phyloP scores from a whole-genome alignment of 2,113 vertebrate genomes.

The Siphamia tubifer region DNA sequence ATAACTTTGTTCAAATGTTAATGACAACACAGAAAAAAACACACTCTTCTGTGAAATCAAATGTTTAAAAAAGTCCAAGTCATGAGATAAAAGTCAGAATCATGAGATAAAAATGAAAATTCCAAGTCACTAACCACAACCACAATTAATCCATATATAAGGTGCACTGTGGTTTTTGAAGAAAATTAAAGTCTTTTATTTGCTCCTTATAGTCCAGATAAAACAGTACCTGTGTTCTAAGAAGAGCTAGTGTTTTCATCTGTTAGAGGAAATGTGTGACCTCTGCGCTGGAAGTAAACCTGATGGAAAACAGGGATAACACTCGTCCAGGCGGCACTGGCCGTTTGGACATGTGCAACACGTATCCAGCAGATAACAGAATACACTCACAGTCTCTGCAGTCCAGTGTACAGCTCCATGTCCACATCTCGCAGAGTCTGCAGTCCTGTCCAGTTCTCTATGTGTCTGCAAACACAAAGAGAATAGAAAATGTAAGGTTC shows the following conservation, averaged over 20 bases:
- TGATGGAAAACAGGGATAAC: slow-evolving; percentile 34
- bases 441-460: slow-evolving; percentile 96
- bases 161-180: too few relatives aligned
- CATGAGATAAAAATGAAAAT: too few relatives aligned
- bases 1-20: background rate
- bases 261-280: background rate
- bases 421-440: slow-evolving; percentile 94
- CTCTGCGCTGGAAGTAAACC: background rate
- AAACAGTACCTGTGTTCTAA: slow-evolving; percentile 3
- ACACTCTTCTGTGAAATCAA: too few relatives aligned
- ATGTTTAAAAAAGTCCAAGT: too few relatives aligned
- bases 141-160: too few relatives aligned
- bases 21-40: too few relatives aligned
- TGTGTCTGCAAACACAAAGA: slow-evolving; percentile 85
- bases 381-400: slow-evolving; percentile 95
- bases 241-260: background rate
- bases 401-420: slow-evolving; percentile 97
- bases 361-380: background rate
- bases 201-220: too few relatives aligned
- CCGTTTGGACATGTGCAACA: slow-evolving; percentile 6
- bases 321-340: background rate
- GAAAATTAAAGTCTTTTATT: too few relatives aligned
- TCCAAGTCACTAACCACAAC: too few relatives aligned
- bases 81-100: too few relatives aligned
- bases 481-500: slow-evolving; percentile 38